Conservation (phyloP, 2,113 vertebrate genomes). For the Halichoeres trimaculatus region DNA sequence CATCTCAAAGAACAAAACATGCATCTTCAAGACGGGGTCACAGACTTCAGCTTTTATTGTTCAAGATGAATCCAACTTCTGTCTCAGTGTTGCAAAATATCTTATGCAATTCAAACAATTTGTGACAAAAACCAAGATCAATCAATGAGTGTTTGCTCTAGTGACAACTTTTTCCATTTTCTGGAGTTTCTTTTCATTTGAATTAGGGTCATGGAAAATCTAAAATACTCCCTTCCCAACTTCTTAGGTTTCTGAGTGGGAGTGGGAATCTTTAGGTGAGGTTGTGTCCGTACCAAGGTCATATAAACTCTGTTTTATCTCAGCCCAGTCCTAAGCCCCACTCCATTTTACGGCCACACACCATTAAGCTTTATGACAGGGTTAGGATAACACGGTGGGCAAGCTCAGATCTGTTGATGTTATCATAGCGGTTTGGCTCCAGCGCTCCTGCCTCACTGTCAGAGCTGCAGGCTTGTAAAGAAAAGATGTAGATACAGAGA, state of each 20-base stretch:
- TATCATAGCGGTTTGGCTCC: conserved; percentile 57
- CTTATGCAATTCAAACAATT: background rate
- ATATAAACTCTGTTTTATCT: conserved; percentile 63
- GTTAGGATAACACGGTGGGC: conserved; percentile 40
- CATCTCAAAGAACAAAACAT: conserved; percentile 17
- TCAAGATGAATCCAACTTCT: conserved; percentile 3
- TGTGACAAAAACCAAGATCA: conserved; percentile 13
- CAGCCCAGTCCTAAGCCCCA: conserved; percentile 39
- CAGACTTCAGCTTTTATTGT: conserved; percentile 5
- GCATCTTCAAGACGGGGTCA: conserved; percentile 6
- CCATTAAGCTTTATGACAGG: conserved; percentile 59
- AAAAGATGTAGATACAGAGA: conserved; percentile 13
- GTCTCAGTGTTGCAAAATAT: background rate
- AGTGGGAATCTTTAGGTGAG: conserved; percentile 41
- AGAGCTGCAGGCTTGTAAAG: conserved; percentile 27
- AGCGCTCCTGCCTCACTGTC: conserved; percentile 31
- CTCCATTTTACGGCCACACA: conserved; percentile 42
- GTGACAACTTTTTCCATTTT: conserved; percentile 4
- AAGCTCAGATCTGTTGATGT: conserved; percentile 56
- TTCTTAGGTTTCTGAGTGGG: conserved; percentile 27
- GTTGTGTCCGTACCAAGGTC: conserved; percentile 46
- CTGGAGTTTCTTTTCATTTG: background rate
- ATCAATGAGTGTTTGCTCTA: conserved; percentile 9
- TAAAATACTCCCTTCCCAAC: background rate
- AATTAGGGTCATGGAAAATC: conserved; percentile 36